Conservation (phyloP, 53 echinoderm and acorn worm genomes). For the Hippasteria phrygiana region DNA sequence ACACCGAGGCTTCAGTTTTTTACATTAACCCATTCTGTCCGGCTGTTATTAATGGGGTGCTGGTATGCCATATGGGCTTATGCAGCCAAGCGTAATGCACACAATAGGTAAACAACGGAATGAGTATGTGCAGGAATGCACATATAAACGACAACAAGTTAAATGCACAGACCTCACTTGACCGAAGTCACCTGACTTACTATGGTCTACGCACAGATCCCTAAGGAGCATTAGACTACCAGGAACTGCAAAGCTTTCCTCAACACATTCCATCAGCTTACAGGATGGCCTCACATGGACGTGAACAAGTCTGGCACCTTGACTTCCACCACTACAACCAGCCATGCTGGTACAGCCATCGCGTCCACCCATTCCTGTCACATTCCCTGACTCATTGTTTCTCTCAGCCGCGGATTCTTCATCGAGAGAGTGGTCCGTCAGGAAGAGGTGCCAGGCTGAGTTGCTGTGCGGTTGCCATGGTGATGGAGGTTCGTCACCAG, state of each 20-base stretch:
- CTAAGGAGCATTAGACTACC: constrained; percentile 38
- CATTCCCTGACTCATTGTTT: background rate
- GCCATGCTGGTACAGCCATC: background rate
- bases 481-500: background rate
- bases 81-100: too few species aligned
- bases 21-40: too few species aligned
- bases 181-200: constrained; percentile 19
- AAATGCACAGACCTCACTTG: background rate
- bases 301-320: constrained; percentile 25
- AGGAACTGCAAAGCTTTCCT: constrained; percentile 9
- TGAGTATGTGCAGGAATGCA: too few species aligned
- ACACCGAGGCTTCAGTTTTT: too few species aligned
- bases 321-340: constrained; percentile 7
- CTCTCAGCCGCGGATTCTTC: background rate
- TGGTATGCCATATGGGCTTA: too few species aligned
- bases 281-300: constrained; percentile 58
- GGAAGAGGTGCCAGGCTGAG: constrained; percentile 59
- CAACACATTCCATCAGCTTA: background rate
- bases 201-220: constrained; percentile 58
- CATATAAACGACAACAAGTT: too few species aligned
- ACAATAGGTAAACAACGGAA: too few species aligned
- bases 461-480: background rate
- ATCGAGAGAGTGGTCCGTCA: constrained; percentile 50
- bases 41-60: too few species aligned
- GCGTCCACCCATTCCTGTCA: background rate